Conservation (phyloP, 2,888 invertebrate species). For the Meliscaeva auricollis region DNA sequence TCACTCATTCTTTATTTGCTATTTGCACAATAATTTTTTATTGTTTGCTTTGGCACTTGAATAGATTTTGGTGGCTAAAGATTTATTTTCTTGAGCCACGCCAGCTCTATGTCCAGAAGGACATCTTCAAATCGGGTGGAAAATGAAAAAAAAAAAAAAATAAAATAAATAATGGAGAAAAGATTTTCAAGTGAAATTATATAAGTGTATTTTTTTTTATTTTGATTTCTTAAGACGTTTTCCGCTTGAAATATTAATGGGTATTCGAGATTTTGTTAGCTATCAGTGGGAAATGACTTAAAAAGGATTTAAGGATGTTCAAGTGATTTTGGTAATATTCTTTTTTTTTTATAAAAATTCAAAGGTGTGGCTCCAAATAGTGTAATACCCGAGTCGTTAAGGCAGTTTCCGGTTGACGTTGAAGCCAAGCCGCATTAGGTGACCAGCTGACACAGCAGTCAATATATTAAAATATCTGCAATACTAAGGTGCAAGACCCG, state of each 20-base stretch:
- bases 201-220: conserved; percentile 11
- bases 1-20: conserved; percentile 63
- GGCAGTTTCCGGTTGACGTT: too few relatives aligned
- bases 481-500: too few relatives aligned
- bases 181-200: conserved; percentile 37
- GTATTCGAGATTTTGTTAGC: conserved; percentile 14
- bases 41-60: conserved; percentile 76
- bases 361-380: too few relatives aligned
- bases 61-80: conserved; percentile 70
- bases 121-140: not conserved
- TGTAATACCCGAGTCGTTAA: too few relatives aligned
- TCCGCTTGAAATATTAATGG: conserved; percentile 70
- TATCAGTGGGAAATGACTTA: conserved; percentile 44
- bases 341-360: not conserved
- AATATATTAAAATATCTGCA: too few relatives aligned
- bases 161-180: conserved; percentile 27
- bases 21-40: conserved; percentile 75
- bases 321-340: too few relatives aligned
- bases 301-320: conserved; percentile 65
- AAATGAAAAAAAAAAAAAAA: conserved; percentile 2
- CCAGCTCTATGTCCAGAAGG: not conserved
- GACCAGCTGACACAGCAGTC: too few relatives aligned
- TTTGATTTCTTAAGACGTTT: conserved; percentile 59
- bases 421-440: too few relatives aligned
- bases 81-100: conserved; percentile 64